A percentile compares a stretch with the other conserved stretches of the same genome.
These are phyloP conservation scores for Drosophila pegasa DNA, from an alignment of 2,888 invertebrate species.

Conservation along the genomic window DNA sequence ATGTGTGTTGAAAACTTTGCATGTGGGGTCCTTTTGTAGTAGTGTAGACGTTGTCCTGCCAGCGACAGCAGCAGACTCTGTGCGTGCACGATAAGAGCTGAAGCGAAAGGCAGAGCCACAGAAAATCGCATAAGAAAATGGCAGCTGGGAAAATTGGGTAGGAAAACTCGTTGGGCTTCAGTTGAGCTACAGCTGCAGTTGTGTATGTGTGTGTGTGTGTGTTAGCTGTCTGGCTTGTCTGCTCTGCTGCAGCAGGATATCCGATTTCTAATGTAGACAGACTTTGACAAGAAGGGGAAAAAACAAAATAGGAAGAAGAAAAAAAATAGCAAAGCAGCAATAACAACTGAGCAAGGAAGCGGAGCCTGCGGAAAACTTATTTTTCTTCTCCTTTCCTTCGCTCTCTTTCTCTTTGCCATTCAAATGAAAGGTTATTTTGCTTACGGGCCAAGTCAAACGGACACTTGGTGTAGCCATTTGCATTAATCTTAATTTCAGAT, in stretches of 20 bases:
- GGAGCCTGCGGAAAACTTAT: background rate
- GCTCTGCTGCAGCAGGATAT: constrained; percentile 69
- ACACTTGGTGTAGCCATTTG: constrained; percentile 16
- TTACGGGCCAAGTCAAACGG: constrained; percentile 13
- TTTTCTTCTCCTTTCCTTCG: background rate
- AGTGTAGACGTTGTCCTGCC: constrained; percentile 22
- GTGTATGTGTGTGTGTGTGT: constrained; percentile 5
- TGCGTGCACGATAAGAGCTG: constrained; percentile 68
- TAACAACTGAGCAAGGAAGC: constrained; percentile 20
- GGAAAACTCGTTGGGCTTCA: constrained; percentile 38
- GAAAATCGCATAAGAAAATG: constrained; percentile 16
- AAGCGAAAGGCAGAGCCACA: constrained; percentile 32
- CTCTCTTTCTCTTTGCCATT: constrained; percentile 16
- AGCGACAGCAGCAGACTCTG: constrained; percentile 54
- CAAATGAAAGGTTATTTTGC: constrained; percentile 28
- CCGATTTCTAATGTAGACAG: constrained; percentile 72
- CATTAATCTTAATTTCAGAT: background rate
- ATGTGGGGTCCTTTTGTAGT: constrained; percentile 54
- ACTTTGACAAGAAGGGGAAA: constrained; percentile 19
- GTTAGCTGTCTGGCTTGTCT: constrained; percentile 52
- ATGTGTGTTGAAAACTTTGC: constrained; percentile 66
- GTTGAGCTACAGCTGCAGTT: constrained; percentile 50
- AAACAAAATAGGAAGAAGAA: constrained; percentile 8
- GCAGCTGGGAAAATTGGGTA: constrained; percentile 9
- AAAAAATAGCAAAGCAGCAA: constrained; percentile 5